Base-by-base conservation (phyloP, 2,888 invertebrate genomes). In the Tetrapedia diversipes region DNA sequence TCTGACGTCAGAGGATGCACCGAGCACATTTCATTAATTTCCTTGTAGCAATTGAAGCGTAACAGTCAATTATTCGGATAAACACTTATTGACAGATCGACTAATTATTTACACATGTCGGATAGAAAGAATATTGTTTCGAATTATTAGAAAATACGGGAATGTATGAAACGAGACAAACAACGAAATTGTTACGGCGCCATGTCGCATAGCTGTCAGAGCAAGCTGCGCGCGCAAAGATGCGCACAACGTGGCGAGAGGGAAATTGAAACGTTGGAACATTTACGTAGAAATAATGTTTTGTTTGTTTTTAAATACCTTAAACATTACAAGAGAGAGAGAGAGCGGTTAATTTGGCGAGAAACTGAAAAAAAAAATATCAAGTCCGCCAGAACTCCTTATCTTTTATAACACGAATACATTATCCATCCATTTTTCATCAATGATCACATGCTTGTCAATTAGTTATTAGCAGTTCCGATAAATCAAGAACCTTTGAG, bases 1-100 rank as follows among this genome's bases (percentile, higher is more conserved):
- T 77, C 68, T 76, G 77, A 68, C 77, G 77, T 77, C 77, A 77
- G 68, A 77, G 77, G 59, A 32, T 59, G 29, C 47, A 77, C 77
- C 77, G 69, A 53, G 77, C 59, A 68, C 77, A 77, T 77, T 68
- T 77, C 77, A 68, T 54, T 49, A 14, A 64, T 41, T 43, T n/a
- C 43, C 34, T 47, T 49, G 14, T 16, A 45, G n/a, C 39, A 32
- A 27, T 22, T 29, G 1, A 43, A 27, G n/a, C 37, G 41, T 34
- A 47, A 47, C 10, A 10, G 22, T 34, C 19, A 54, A 77, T 37
- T 32, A 24, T 53, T 32, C n/a, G 16, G 14, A 7, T 4, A 24
- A 14, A 24, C 59, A 77, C 53, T 19, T 24, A 16, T 16, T 16
- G 19, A 45, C 8, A 27, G 43, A 59, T 32, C 8, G n/a, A n/a